These are phyloP conservation scores for Polymixis flavicincta DNA, from an alignment of 2,888 invertebrate species.

Conservation along the genomic window DNA sequence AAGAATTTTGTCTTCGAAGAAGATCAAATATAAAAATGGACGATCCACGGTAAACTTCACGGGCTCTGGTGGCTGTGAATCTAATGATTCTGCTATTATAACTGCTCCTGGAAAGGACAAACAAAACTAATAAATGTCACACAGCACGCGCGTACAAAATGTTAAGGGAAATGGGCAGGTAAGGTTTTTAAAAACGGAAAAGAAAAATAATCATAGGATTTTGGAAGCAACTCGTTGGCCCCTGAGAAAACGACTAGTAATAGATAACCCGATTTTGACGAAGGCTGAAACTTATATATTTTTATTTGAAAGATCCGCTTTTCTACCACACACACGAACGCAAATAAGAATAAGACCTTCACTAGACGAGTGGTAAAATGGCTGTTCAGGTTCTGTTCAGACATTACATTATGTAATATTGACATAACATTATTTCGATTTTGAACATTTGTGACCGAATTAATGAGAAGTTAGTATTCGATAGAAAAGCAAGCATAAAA, in stretches of 20 bases:
- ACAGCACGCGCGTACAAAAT: neutral
- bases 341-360: neutral
- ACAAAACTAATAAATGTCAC: conserved; percentile 16
- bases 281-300: neutral
- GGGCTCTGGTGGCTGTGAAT: conserved; percentile 49
- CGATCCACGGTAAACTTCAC: conserved; percentile 59
- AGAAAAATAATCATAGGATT: conserved; percentile 9
- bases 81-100: conserved; percentile 25
- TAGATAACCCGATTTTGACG: neutral
- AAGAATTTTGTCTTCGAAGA: conserved; percentile 61
- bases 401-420: too few species aligned
- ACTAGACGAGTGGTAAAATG: neutral
- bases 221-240: conserved; percentile 1
- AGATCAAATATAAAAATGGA: conserved; percentile 62
- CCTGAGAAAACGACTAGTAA: neutral
- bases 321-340: neutral
- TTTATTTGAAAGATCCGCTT: neutral
- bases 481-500: conserved; percentile 2
- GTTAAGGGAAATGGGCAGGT: neutral
- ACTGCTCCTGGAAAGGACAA: conserved; percentile 17
- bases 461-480: neutral
- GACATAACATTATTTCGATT: neutral
- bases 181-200: conserved; percentile 9
- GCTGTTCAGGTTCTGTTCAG: neutral
- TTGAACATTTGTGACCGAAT: neutral